Evolutionary conservation across 2,113 vertebrate species (phyloP).

Genomic region (Calonectris borealis): DNA sequence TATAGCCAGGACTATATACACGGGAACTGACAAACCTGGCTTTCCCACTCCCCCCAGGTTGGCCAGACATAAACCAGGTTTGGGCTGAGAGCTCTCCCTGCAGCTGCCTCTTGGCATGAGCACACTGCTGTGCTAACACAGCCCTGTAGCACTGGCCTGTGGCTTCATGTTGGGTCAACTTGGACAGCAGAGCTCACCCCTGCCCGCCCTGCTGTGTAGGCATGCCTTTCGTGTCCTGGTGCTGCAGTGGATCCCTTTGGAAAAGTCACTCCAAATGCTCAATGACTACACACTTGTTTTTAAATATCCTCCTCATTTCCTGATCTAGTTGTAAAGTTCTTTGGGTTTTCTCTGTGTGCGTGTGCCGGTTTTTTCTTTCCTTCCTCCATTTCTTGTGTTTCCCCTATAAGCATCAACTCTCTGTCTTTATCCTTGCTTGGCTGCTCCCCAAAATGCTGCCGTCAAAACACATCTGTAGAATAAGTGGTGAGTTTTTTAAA

Average conservation of each 20-base stretch:
- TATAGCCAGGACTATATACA: not conserved
- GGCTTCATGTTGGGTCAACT: not conserved
- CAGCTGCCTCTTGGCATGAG: not conserved
- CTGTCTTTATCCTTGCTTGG: conserved; percentile 15
- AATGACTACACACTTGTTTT: not conserved
- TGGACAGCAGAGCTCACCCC: not conserved
- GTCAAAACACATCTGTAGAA: conserved; percentile 10
- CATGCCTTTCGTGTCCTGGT: not conserved
- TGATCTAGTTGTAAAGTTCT: not conserved
- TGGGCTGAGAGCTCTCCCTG: not conserved
- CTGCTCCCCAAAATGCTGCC: not conserved
- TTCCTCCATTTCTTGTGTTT: not conserved
- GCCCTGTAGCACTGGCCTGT: not conserved
- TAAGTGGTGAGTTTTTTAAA: conserved; percentile 7
- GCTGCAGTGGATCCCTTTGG: not conserved
- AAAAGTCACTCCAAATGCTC: not conserved
- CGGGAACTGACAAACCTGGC: fast-evolving
- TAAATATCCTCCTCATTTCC: not conserved
- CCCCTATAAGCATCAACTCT: not conserved
- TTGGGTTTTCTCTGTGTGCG: not conserved
- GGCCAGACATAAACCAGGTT: not conserved
- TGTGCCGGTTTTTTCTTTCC: fast-evolving
- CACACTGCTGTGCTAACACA: not conserved
- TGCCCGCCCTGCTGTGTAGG: not conserved
- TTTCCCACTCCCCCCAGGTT: not conserved